A percentile compares a stretch with the other conserved stretches of the same genome.
Conservation (phyloP, 2,888 invertebrate species). For the Drosophila paracracens region DNA sequence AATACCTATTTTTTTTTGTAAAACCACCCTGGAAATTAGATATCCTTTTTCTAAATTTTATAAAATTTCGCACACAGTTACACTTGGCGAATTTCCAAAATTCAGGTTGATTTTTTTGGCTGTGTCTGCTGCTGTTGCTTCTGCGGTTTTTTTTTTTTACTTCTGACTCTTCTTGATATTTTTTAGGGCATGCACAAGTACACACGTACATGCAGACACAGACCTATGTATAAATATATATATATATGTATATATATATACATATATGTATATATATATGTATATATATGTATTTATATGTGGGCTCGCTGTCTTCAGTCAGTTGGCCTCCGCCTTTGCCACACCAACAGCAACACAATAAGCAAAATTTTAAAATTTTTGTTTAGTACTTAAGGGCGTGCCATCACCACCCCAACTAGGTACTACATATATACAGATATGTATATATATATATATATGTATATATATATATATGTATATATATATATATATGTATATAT, state of each 20-base stretch:
- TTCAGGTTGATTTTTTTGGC: background rate
- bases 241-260: slow-evolving; percentile 1
- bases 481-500: slow-evolving; percentile 7
- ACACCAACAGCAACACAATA: slow-evolving; percentile 42
- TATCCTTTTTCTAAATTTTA: background rate
- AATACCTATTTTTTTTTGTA: background rate
- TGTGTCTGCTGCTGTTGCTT: slow-evolving; percentile 2
- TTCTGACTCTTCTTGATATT: slow-evolving; percentile 29
- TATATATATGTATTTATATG: slow-evolving; percentile 5
- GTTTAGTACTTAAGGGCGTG: slow-evolving; percentile 45
- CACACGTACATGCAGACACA: background rate
- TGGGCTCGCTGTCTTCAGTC: slow-evolving; percentile 24
- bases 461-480: no score
- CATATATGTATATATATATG: background rate
- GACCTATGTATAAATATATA: background rate
- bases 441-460: no score
- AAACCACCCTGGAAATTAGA: background rate
- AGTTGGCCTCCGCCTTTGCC: slow-evolving; percentile 2
- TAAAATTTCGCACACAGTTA: background rate
- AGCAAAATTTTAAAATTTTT: slow-evolving; percentile 59
- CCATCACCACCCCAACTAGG: slow-evolving; percentile 9
- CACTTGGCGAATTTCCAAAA: background rate
- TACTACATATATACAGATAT: background rate
- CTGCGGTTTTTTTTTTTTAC: slow-evolving; percentile 5
- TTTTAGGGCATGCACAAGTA: slow-evolving; percentile 54